Percentiles rank a stretch among this genome's conserved stretches.
These are phyloP conservation scores for Epizoanthus rinbou DNA, from an alignment of 92 coral and sea anemone genomes.

Conservation along the genomic window DNA sequence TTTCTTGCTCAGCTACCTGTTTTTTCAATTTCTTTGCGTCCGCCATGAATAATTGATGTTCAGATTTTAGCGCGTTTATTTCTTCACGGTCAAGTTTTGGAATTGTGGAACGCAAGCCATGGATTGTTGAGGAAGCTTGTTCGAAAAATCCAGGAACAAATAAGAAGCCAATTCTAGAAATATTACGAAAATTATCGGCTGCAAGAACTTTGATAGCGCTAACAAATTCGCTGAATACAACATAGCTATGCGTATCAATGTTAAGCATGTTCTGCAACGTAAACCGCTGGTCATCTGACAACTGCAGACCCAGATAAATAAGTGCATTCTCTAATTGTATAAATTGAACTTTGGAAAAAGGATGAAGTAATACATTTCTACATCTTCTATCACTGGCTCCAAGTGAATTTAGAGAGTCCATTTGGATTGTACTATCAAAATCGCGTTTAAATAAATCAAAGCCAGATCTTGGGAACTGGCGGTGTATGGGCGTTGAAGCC, in stretches of 20 bases:
- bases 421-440: no score
- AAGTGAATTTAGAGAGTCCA: not conserved
- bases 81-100: not conserved
- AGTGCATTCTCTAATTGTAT: not conserved
- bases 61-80: not conserved
- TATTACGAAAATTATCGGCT: not conserved
- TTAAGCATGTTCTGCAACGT: not conserved
- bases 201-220: not conserved
- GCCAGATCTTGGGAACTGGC: not conserved
- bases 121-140: not conserved
- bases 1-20: not conserved
- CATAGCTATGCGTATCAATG: not conserved
- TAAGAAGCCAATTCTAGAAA: not conserved
- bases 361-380: not conserved
- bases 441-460: not conserved
- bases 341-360: not conserved
- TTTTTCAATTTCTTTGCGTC: not conserved
- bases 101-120: not conserved
- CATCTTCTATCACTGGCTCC: no score
- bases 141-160: not conserved
- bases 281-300: not conserved
- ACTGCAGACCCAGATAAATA: not conserved
- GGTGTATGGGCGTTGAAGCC: not conserved
- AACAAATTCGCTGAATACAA: conserved; percentile 6
- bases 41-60: not conserved